Base-by-base conservation (phyloP, 1,140 invertebrate species). In the Brachionus angularis region DNA sequence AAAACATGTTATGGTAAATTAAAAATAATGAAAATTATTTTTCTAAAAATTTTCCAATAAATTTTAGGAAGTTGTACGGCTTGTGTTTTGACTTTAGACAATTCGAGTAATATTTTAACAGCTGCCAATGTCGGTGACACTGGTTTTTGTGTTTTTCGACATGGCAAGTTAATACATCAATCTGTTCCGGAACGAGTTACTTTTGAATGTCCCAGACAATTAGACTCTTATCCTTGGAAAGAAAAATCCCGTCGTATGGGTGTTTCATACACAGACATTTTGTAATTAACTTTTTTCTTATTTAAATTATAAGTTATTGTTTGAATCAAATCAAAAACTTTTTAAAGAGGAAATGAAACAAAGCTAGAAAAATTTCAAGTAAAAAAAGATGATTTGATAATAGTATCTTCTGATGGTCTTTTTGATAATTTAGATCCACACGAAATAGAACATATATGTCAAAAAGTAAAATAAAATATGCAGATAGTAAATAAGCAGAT, bases 281-380 rank as follows among this genome's bases (percentile, higher is more conserved):
- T 29, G 34, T 39, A 39, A 39, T 8, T 39, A 2, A 12, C n/a
- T 8, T 39, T 7, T 39, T 39, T 39, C n/a, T 8, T n/a, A 8
- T 39, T 39, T 8, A 8, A 39, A 2, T 39, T 12, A 12, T 8
- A 3, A 4, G 12, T 34, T 34, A 34, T 4, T 34, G 33, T 3
- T 94, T 97, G 81, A 96, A 96, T 79, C 97, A 97, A 80, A 97
- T 97, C 83, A 96, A 94, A 31, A 94, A 94, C 5, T 98, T 93
- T 83, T 93, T 97, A 82, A 84, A 97, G 52, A 91, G 91, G 31
- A 82, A 96, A 73, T 90, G 92, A 49, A 93, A 93, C 23, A 91
- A 8, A 93, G 2, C 23, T 69, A 14, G 25, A 44, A 29, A 39
- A 36, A 62, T 91, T 97, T 78, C 86, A 86, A 5, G 91, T 98